phyloP scores from a whole-genome alignment of 1,140 invertebrate genomes.

The Octopus sinensis region DNA sequence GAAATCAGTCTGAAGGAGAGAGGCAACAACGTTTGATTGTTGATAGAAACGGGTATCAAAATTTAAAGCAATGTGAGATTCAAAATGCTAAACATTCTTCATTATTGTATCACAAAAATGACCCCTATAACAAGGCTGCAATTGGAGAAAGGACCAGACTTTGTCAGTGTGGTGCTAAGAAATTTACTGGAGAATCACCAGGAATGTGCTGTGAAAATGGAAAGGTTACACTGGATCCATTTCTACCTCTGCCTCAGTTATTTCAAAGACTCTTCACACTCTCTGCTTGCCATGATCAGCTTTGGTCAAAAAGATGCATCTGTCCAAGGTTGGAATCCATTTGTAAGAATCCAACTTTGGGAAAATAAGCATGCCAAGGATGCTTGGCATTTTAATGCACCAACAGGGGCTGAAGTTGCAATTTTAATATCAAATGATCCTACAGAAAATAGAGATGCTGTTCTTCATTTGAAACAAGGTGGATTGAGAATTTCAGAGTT shows the following conservation, averaged over 20 bases:
- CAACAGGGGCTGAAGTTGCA: background rate
- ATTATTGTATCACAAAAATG: background rate
- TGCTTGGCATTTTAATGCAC: background rate
- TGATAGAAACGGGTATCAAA: background rate
- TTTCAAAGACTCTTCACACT: background rate
- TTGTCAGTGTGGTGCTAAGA: constrained; percentile 1
- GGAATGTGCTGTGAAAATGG: background rate
- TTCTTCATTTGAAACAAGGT: background rate
- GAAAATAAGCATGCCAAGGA: background rate
- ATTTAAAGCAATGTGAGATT: background rate
- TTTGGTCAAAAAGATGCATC: background rate
- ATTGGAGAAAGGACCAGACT: background rate
- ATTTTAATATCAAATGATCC: background rate
- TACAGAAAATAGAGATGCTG: background rate
- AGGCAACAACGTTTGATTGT: background rate
- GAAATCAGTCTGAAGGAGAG: background rate
- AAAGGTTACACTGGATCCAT: background rate
- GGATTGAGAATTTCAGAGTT: background rate
- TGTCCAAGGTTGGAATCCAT: background rate
- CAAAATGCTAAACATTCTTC: background rate
- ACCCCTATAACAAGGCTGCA: background rate
- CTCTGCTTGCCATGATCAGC: background rate
- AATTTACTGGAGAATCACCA: background rate
- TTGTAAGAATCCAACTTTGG: background rate
- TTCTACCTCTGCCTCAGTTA: background rate